phyloP scores from a whole-genome alignment of 2,113 vertebrate species.

The Chionis minor region DNA sequence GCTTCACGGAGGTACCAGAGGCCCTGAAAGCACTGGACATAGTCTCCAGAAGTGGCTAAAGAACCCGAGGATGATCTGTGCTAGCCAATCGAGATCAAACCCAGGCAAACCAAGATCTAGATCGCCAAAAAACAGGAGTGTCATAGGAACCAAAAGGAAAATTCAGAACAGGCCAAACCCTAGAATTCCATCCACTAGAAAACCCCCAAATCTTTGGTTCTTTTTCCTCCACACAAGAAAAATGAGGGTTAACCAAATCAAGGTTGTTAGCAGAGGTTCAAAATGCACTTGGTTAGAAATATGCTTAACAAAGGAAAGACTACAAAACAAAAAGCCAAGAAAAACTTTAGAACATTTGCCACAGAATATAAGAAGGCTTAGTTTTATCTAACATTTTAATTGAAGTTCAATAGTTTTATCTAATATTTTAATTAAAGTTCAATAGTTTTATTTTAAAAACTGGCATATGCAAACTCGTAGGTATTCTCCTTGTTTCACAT shows the following conservation, averaged over 20 bases:
- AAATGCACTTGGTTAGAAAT: conserved; percentile 79
- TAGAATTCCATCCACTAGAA: conserved; percentile 74
- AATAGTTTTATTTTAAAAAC: not conserved
- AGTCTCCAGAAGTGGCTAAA: conserved; percentile 76
- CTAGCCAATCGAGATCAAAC: conserved; percentile 90
- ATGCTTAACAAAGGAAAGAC: conserved; percentile 60
- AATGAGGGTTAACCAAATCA: conserved; percentile 81
- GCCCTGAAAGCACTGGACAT: conserved; percentile 76
- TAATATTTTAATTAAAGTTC: not conserved
- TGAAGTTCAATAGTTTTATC: not conserved
- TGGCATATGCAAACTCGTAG: not conserved
- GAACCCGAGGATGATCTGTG: conserved; percentile 94
- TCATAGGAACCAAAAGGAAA: conserved; percentile 94
- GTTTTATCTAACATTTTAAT: not conserved
- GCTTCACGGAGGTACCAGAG: conserved; percentile 72
- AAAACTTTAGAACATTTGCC: conserved; percentile 43
- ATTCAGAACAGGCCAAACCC: conserved; percentile 90
- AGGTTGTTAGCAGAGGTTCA: conserved; percentile 84
- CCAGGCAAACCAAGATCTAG: conserved; percentile 91
- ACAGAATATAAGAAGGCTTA: conserved; percentile 30
- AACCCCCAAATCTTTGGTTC: conserved; percentile 73
- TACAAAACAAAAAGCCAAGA: conserved; percentile 55
- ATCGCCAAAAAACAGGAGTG: conserved; percentile 90
- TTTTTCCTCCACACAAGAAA: conserved; percentile 81
- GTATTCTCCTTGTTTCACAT: not conserved